Conservation (phyloP, 2,888 invertebrate species). For the Cistogaster globosa region DNA sequence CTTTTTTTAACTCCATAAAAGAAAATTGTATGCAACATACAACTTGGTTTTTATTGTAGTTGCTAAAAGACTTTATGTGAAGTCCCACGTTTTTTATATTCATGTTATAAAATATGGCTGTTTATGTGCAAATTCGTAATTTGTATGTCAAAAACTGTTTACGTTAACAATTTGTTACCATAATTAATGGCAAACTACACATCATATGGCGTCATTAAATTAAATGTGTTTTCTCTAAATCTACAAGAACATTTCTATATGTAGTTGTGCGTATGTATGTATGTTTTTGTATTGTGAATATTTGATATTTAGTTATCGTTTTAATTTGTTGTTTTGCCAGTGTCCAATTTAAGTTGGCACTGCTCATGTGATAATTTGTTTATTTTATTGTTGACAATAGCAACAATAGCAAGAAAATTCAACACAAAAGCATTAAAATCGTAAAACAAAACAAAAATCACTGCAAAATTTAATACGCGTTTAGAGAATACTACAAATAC, state of each 20-base stretch:
- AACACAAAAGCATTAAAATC: constrained; percentile 19
- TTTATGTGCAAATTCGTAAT: constrained; percentile 28
- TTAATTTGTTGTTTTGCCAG: constrained; percentile 56
- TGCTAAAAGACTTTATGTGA: background rate
- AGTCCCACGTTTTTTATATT: background rate
- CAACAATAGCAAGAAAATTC: constrained; percentile 33
- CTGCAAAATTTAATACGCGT: constrained; percentile 56
- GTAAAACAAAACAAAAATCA: constrained; percentile 49
- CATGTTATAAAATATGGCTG: constrained; percentile 22
- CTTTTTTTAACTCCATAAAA: too few species aligned
- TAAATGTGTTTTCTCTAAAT: constrained; percentile 3
- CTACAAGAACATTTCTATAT: background rate
- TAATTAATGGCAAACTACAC: constrained; percentile 68
- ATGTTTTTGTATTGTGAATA: constrained; percentile 18
- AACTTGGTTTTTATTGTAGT: too few species aligned
- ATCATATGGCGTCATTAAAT: constrained; percentile 67
- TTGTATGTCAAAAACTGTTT: constrained; percentile 66
- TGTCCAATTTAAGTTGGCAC: constrained; percentile 61
- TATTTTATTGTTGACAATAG: constrained; percentile 68
- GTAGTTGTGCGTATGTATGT: background rate
- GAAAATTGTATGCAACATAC: too few species aligned
- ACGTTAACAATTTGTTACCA: constrained; percentile 70
- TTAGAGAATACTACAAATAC: constrained; percentile 50
- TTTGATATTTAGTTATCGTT: constrained; percentile 26
- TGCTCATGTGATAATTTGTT: constrained; percentile 71